Percentiles rank a stretch among this genome's conserved stretches.
Conservation (phyloP, 2,888 invertebrate species). For the Drosophila seclusa region DNA sequence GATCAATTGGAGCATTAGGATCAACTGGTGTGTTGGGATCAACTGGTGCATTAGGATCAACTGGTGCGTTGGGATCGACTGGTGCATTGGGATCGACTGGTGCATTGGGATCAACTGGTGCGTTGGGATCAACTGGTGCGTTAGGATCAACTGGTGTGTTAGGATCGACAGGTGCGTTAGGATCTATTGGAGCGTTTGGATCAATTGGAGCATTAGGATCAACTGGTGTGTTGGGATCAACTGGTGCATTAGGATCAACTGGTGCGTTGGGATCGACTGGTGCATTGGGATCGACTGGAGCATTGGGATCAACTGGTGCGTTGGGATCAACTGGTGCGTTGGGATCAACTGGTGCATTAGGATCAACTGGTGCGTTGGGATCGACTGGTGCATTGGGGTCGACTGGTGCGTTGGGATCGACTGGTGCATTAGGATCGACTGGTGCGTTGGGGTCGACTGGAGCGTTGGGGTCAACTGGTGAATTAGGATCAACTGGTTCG, state of each 20-base stretch:
- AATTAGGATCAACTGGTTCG: slow-evolving; percentile 10
- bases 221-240: rapidly evolving
- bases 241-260: slow-evolving; percentile 14
- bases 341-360: background rate
- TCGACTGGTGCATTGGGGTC: slow-evolving; percentile 23
- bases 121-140: rapidly evolving
- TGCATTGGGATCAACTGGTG: rapidly evolving
- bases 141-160: background rate
- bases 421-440: background rate
- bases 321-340: slow-evolving; percentile 18
- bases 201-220: background rate
- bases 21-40: rapidly evolving
- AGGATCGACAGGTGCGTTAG: rapidly evolving
- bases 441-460: slow-evolving; percentile 1
- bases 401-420: background rate
- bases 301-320: slow-evolving; percentile 3
- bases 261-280: slow-evolving; percentile 12
- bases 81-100: rapidly evolving
- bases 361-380: slow-evolving; percentile 21
- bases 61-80: rapidly evolving
- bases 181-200: slow-evolving; percentile 6
- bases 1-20: rapidly evolving
- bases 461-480: slow-evolving; percentile 21
- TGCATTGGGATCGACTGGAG: background rate
- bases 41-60: rapidly evolving